Base-by-base conservation (phyloP, 2,113 vertebrate species). In the Ceratotherium simum region DNA sequence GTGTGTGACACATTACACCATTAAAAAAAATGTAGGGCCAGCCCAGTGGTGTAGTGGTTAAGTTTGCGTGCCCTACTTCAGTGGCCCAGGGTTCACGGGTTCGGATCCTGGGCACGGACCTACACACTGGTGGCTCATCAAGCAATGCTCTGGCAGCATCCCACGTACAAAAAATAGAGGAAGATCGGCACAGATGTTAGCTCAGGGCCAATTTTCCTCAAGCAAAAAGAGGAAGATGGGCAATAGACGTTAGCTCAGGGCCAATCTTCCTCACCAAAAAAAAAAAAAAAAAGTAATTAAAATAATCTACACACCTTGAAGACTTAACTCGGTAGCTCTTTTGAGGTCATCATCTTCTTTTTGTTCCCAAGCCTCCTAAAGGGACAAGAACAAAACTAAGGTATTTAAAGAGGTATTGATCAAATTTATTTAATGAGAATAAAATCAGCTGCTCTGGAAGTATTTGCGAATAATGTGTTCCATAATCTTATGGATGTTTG, bases 321-420 rank as follows among this genome's bases (percentile, higher is more conserved):
- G 98, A 97, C 99, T 99, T 98, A 99, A 99, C 98, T 99, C 99
- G 0, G 99, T 99, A 81, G 99, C 99, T 98, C 99, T 99, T 99
- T 99, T 99, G 97, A 99, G 99, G 97, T 99, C 99, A 95, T 99
- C 99, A 73, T 99, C 99, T 98, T 99, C 99, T 98, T 99, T 99
- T 98, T 99, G 98, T 98, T 99, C 99, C 96, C 99, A 99, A 86
- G 99, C 99, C 97, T 99, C 99, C 99, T 99, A 98, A 96, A 84
- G 78, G 75, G 72, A 97, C 88, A 98, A 98, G 97, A 98, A 98
- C 27, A 97, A 98, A 97, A 96, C 86, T 79, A 98, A 98, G 75
- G 96, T 97, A 97, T 86, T 98, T 98, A 98, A 97, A 98, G 89
- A 98, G 67, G 93, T 65, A 97, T 21, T 97, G 75, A 95, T 98